Evolutionary conservation across 2,113 vertebrate genomes (phyloP).

Genomic region (Lepidothrix coronata): DNA sequence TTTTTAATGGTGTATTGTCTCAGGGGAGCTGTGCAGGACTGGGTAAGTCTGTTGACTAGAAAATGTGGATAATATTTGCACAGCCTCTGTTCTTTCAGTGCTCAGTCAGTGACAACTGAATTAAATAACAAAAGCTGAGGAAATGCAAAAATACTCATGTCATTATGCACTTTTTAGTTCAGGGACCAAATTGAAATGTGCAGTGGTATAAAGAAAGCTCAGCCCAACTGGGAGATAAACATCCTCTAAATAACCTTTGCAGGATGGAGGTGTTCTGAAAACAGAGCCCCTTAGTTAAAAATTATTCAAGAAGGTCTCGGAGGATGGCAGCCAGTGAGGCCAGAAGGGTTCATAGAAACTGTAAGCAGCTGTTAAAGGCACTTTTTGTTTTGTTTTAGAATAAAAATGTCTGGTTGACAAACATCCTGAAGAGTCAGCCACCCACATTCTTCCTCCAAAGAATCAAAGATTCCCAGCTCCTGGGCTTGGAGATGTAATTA

Average conservation of each 20-base stretch:
- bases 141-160: background rate
- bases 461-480: constrained; percentile 65
- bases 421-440: constrained; percentile 65
- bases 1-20: background rate
- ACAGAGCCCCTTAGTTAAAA: constrained; percentile 52
- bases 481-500: constrained; percentile 63
- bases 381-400: constrained; percentile 41
- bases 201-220: constrained; percentile 44
- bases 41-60: background rate
- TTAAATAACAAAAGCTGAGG: background rate
- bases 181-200: constrained; percentile 33
- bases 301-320: constrained; percentile 40
- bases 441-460: constrained; percentile 64
- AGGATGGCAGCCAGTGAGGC: constrained; percentile 7
- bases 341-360: constrained; percentile 59
- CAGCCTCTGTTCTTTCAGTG: background rate
- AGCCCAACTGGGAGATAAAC: constrained; percentile 45
- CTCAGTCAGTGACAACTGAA: background rate
- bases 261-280: constrained; percentile 53
- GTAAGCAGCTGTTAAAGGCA: constrained; percentile 58
- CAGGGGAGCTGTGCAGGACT: background rate
- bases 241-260: constrained; percentile 55
- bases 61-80: background rate
- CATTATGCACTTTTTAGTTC: constrained; percentile 1
- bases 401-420: constrained; percentile 58